Evolutionary conservation across 2,797 vertebrate species (phyloP), one percentile per base, ranked within the genome.

Genomic region (Schizopygopsis malacanthus): DNA sequence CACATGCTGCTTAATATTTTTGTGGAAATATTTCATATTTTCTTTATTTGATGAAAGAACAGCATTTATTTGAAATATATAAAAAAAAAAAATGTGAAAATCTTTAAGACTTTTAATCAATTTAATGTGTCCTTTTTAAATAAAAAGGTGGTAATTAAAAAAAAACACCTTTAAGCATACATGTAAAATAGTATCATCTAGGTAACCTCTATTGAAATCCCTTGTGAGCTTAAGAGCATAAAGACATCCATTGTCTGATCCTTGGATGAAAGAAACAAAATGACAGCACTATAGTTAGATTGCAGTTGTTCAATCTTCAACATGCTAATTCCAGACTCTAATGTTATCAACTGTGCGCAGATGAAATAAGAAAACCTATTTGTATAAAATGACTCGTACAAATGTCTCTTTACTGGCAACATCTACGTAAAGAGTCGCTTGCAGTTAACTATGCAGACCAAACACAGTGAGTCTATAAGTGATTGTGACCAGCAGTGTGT

Each of bases 311-410:
- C 13, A 73, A 73, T 7, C 16, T 6, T 25, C 41, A 25, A 15
- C 22, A 47, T 47, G 70, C 22, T 16, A 72, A 25, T 45, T 25
- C 12, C 12, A n/a, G 41, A 16, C 71, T 47, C 20, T 56, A 41
- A 56, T 41, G 37, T 22, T 15, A 77, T 77, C 20, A 59, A 16
- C 20, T 41, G 37, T 78, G 75, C 1, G 12, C 6, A 41, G 33
- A 9, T 78, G 37, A 59, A 22, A 41, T 41, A 59, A 78, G 37
- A 22, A 9, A 39, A 56, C 37, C 37, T 39, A 9, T 22, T 15
- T 77, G 73, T 56, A 39, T 56, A 33, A 39, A 39, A 77, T 56
- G 2, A 77, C 75, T 77, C 75, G 20, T 61, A 61, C 22, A 61
- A n/a, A 61, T 25, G 1, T 33, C 25, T 75, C 45, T 50, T 52